Evolutionary conservation across 2,113 vertebrate species (phyloP).

Genomic region (Xyrauchen texanus): DNA sequence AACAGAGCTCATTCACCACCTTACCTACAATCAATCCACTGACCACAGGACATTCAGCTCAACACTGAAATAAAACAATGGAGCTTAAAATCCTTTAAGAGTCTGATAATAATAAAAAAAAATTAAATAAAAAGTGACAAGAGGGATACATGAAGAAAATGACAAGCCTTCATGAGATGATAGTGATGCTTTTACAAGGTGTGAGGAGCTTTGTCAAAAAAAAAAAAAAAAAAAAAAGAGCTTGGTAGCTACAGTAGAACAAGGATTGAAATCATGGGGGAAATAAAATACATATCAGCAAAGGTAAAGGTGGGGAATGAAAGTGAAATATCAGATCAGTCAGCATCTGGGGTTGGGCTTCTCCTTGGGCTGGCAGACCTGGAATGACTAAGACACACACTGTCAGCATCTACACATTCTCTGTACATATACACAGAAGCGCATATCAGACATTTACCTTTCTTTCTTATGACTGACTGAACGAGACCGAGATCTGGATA

Average conservation of each 20-base stretch:
- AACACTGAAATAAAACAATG: conserved; percentile 27
- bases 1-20: conserved; percentile 40
- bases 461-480: conserved; percentile 71
- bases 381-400: conserved; percentile 74
- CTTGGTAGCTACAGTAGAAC: conserved; percentile 1
- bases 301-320: neutral
- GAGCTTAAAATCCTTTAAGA: neutral
- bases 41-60: conserved; percentile 36
- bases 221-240: neutral
- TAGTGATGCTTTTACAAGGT: conserved; percentile 11
- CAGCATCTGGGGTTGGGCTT: conserved; percentile 68
- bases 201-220: neutral
- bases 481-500: conserved; percentile 62
- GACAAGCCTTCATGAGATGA: conserved; percentile 11
- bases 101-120: too few species aligned
- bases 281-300: conserved; percentile 29
- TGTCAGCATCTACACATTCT: neutral
- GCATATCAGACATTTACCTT: conserved; percentile 62
- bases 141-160: neutral
- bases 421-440: neutral
- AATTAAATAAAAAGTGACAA: neutral
- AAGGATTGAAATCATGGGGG: neutral
- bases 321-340: conserved; percentile 60
- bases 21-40: conserved; percentile 31
- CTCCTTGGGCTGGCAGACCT: conserved; percentile 72